These are phyloP conservation scores for Tenthredo livida DNA, from an alignment of 2,888 invertebrate genomes.

Conservation along the genomic window DNA sequence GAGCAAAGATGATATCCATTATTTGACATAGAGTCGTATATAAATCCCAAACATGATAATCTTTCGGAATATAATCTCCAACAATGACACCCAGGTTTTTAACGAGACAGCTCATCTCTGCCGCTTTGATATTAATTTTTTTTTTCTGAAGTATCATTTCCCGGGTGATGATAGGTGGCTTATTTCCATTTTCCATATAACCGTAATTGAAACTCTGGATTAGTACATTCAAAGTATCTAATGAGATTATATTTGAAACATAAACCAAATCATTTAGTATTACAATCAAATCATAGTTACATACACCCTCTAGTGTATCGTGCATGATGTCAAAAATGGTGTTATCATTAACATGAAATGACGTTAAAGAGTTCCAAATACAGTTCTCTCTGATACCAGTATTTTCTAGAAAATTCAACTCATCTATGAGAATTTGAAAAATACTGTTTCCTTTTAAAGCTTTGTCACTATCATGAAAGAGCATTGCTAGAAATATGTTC, in stretches of 20 bases:
- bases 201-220: neutral
- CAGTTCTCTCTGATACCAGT: constrained; percentile 47
- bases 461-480: constrained; percentile 52
- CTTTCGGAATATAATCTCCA: neutral
- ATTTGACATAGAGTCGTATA: neutral
- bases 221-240: neutral
- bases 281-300: neutral
- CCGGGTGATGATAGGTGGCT: neutral
- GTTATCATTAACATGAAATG: neutral
- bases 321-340: neutral
- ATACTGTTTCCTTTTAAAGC: constrained; percentile 52
- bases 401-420: constrained; percentile 56
- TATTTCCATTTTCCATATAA: neutral
- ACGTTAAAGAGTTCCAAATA: neutral
- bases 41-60: neutral
- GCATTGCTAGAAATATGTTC: constrained; percentile 57
- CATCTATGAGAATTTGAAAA: constrained; percentile 53
- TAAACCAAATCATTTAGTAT: neutral
- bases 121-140: neutral
- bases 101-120: neutral
- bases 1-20: constrained; percentile 3
- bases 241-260: neutral
- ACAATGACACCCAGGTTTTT: neutral
- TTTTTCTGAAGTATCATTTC: neutral
- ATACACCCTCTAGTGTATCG: neutral